Evolutionary conservation across 2,888 invertebrate species (phyloP).

Genomic region (Marronus borbonicus): DNA sequence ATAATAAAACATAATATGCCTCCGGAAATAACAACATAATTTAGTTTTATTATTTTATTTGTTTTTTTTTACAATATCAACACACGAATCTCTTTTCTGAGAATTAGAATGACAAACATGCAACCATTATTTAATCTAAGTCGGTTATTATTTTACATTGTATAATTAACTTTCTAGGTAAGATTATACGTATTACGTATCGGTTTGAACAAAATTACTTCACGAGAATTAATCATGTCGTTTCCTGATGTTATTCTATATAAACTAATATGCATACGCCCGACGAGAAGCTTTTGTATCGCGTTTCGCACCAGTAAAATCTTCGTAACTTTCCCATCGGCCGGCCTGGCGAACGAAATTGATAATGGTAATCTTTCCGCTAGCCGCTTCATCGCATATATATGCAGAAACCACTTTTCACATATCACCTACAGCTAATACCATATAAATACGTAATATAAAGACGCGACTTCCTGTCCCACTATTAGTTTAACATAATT

Average conservation of each 20-base stretch:
- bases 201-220: conserved; percentile 5
- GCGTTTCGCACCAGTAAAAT: background rate
- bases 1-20: no score
- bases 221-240: background rate
- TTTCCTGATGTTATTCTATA: conserved; percentile 22
- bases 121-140: no score
- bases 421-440: conserved; percentile 1
- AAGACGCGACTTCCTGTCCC: conserved; percentile 38
- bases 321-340: conserved; percentile 4
- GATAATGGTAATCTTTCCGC: conserved; percentile 9
- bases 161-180: conserved; percentile 22
- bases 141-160: background rate
- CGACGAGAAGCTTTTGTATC: background rate
- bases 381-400: background rate
- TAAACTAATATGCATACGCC: conserved; percentile 1
- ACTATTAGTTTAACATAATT: conserved; percentile 36
- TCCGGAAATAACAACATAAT: no score
- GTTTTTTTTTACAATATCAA: no score
- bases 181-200: conserved; percentile 14
- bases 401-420: background rate
- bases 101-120: no score
- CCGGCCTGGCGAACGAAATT: background rate
- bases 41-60: no score
- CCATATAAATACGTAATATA: conserved; percentile 11
- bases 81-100: no score